Evolutionary conservation across 2,113 vertebrate genomes (phyloP).

Genomic region (Labeo catla): DNA sequence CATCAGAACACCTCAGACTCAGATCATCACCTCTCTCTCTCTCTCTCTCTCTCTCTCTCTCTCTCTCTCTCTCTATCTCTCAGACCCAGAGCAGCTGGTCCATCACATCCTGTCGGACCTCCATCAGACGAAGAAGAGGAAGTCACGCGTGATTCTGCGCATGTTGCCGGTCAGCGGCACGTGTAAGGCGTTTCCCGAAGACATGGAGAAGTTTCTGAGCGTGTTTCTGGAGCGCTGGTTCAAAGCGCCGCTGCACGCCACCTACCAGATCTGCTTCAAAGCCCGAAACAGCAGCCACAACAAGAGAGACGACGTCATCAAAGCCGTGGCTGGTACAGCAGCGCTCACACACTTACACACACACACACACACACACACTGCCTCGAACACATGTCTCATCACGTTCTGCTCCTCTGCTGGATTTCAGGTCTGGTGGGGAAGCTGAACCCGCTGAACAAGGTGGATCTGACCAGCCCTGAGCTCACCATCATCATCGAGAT

Average conservation of each 20-base stretch:
- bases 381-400: too few species aligned
- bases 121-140: conserved; percentile 89
- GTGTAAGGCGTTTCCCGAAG: conserved; percentile 91
- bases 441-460: conserved; percentile 93
- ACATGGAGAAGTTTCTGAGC: conserved; percentile 89
- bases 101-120: conserved; percentile 93
- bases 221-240: conserved; percentile 93
- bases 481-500: conserved; percentile 94
- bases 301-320: conserved; percentile 92
- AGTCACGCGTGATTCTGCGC: conserved; percentile 88
- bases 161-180: conserved; percentile 94
- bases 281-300: conserved; percentile 92
- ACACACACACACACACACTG: neutral
- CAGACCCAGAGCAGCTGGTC: conserved; percentile 90
- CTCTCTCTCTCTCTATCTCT: neutral
- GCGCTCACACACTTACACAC: neutral
- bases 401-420: neutral
- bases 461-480: conserved; percentile 89
- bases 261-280: conserved; percentile 94
- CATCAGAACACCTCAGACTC: neutral
- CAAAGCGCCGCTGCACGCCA: conserved; percentile 85
- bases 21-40: neutral
- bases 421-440: conserved; percentile 84
- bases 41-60: neutral
- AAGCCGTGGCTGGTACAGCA: conserved; percentile 86